Evolutionary conservation across 2,797 vertebrate species (phyloP).

Genomic region (Mormyrops attenuatus): DNA sequence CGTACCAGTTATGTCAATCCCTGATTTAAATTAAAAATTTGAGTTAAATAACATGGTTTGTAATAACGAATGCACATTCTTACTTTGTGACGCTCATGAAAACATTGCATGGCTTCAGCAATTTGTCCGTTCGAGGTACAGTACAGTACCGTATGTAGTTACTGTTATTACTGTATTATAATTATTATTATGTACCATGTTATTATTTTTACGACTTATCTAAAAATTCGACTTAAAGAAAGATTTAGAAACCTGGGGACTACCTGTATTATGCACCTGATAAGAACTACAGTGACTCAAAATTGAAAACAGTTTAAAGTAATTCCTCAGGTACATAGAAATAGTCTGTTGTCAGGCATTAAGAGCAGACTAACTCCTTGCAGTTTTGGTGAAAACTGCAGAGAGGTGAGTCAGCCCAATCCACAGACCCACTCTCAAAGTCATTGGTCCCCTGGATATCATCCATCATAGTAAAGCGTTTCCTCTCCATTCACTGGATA

Average conservation of each 20-base stretch:
- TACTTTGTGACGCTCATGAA: neutral
- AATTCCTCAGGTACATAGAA: neutral
- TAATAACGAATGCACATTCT: neutral
- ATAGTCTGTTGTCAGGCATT: neutral
- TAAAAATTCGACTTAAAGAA: neutral
- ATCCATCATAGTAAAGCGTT: neutral
- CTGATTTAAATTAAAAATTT: neutral
- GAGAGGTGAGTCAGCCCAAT: neutral
- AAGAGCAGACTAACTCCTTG: neutral
- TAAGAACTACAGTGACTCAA: neutral
- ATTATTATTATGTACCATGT: neutral
- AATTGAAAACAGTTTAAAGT: neutral
- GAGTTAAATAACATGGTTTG: neutral
- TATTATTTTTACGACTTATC: neutral
- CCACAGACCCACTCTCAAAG: neutral
- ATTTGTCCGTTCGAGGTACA: neutral
- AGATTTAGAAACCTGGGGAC: neutral
- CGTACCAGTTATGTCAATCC: too few relatives aligned
- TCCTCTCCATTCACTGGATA: neutral
- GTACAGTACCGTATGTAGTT: neutral
- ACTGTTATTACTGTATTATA: neutral
- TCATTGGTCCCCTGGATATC: neutral
- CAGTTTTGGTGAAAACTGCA: neutral
- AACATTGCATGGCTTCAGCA: neutral
- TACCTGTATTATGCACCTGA: neutral